Evolutionary conservation across 2,888 invertebrate genomes (phyloP).

Genomic region (Dryocosmus kuriphilus): DNA sequence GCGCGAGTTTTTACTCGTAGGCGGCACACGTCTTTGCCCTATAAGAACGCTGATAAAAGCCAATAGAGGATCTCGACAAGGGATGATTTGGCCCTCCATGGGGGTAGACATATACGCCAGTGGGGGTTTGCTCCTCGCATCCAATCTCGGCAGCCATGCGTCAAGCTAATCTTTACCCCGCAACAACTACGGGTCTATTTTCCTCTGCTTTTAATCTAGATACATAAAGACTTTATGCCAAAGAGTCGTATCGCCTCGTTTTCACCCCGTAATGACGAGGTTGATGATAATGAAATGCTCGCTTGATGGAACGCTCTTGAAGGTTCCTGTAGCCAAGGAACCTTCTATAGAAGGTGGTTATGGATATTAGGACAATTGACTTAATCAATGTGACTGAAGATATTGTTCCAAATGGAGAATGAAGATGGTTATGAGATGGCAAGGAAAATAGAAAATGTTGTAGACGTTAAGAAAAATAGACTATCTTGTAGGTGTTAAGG

Average conservation of each 20-base stretch:
- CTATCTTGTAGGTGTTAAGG: too few relatives aligned
- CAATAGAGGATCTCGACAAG: slow-evolving; percentile 14
- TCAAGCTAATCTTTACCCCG: slow-evolving; percentile 69
- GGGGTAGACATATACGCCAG: slow-evolving; percentile 60
- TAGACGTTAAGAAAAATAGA: too few relatives aligned
- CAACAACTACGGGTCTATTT: slow-evolving; percentile 59
- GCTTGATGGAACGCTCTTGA: slow-evolving; percentile 16
- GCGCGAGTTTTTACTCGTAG: slow-evolving; percentile 24
- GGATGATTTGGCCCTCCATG: slow-evolving; percentile 44
- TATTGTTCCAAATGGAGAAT: too few relatives aligned
- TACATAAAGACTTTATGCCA: slow-evolving; percentile 40
- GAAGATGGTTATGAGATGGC: too few relatives aligned
- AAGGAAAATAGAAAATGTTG: too few relatives aligned
- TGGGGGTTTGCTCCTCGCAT: slow-evolving; percentile 51
- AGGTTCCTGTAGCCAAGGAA: too few relatives aligned
- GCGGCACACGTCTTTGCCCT: neutral
- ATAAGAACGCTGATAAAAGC: slow-evolving; percentile 23
- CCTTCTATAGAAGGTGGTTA: slow-evolving; percentile 29
- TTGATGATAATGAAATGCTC: slow-evolving; percentile 40
- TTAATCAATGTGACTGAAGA: neutral
- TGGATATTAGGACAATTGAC: neutral
- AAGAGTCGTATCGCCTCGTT: slow-evolving; percentile 32
- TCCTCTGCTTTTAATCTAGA: slow-evolving; percentile 58
- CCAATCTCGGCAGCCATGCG: slow-evolving; percentile 67
- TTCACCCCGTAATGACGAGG: slow-evolving; percentile 33